Percentiles rank a stretch among this genome's conserved stretches.
phyloP scores from a whole-genome alignment of 92 coral and sea anemone genomes.

The Zoanthus solanderi region DNA sequence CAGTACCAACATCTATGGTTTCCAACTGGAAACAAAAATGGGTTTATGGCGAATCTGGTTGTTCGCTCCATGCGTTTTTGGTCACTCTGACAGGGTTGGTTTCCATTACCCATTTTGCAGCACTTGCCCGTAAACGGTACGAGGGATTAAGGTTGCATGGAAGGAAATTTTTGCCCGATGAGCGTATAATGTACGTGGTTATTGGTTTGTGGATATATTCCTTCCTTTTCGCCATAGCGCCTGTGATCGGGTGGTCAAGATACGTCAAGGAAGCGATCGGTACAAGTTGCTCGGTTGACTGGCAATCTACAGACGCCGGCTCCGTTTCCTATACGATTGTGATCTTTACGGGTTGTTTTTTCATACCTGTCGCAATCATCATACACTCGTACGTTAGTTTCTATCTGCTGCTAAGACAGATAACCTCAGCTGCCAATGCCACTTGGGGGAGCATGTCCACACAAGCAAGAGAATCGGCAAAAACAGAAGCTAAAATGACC shows the following conservation, averaged over 20 bases:
- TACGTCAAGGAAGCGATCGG: conserved; percentile 22
- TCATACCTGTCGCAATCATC: conserved; percentile 13
- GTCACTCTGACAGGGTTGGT: conserved; percentile 10
- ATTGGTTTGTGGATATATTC: conserved; percentile 17
- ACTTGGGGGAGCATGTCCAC: conserved; percentile 25
- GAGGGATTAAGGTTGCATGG: not conserved
- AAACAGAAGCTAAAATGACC: not conserved
- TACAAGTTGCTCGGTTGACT: conserved; percentile 25
- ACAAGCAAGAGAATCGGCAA: not conserved
- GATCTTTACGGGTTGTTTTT: conserved; percentile 13
- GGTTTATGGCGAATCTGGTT: conserved; percentile 17
- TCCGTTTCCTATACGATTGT: conserved; percentile 7
- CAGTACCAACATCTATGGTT: conserved; percentile 25
- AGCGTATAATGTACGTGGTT: not conserved
- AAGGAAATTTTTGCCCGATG: not conserved
- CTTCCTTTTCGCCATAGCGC: conserved; percentile 19
- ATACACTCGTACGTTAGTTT: conserved; percentile 1
- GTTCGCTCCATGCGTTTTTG: conserved; percentile 11
- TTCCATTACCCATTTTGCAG: conserved; percentile 26
- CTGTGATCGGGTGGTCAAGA: conserved; percentile 24
- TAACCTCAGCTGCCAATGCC: not conserved
- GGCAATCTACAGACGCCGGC: not conserved
- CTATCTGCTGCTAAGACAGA: not conserved
- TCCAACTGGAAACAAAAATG: not conserved
- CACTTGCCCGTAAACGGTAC: conserved; percentile 14